A percentile compares a stretch with the other conserved stretches of the same genome.
phyloP scores from a whole-genome alignment of 2,888 invertebrate species.

The Tryphoninae sp. region DNA sequence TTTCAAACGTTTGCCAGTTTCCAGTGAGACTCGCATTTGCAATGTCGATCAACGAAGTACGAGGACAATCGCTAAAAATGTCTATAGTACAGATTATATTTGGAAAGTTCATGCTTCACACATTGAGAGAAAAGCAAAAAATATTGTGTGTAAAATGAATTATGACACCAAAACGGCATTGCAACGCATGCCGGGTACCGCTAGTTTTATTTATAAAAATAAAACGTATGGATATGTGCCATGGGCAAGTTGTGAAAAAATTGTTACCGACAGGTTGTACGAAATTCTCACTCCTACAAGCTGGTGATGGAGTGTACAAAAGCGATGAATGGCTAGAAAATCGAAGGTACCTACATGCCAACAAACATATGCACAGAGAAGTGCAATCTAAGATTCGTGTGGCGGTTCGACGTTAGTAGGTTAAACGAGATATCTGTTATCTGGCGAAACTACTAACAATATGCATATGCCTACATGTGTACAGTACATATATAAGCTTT shows the following conservation, averaged over 20 bases:
- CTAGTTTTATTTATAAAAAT: neutral
- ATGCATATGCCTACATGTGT: neutral
- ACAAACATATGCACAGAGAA: slow-evolving; percentile 29
- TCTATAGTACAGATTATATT: no score
- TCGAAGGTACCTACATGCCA: slow-evolving; percentile 16
- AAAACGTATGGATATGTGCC: slow-evolving; percentile 17
- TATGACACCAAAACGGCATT: no score
- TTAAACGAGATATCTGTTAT: slow-evolving; percentile 63
- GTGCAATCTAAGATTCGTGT: slow-evolving; percentile 23
- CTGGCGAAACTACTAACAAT: slow-evolving; percentile 23
- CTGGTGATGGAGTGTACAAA: slow-evolving; percentile 13
- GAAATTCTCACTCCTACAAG: slow-evolving; percentile 34
- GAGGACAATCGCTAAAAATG: no score
- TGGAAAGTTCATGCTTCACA: no score
- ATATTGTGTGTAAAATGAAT: no score
- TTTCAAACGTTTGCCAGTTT: no score
- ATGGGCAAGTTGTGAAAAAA: slow-evolving; percentile 23
- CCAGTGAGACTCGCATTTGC: no score
- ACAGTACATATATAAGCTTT: neutral
- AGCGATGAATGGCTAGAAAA: slow-evolving; percentile 29
- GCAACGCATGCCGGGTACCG: no score
- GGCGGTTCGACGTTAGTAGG: slow-evolving; percentile 50
- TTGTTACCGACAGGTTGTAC: neutral
- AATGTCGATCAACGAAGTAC: no score
- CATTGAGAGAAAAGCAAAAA: no score